phyloP scores from a whole-genome alignment of 2,888 invertebrate genomes.

The Nasonia oneida region DNA sequence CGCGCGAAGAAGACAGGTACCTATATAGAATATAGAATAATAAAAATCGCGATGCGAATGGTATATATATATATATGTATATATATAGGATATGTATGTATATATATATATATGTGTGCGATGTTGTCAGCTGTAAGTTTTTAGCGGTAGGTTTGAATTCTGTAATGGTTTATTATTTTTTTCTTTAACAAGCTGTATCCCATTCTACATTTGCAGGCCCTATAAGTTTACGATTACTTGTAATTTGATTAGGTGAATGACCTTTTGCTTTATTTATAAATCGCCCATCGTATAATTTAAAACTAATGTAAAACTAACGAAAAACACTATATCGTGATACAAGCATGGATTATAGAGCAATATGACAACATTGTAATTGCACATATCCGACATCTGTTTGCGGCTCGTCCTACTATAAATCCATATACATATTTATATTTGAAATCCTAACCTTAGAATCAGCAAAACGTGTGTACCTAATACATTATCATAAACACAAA shows the following conservation, averaged over 20 bases:
- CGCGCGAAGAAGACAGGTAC: background rate
- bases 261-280: too few relatives aligned
- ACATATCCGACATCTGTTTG: background rate
- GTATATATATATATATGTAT: too few relatives aligned
- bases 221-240: background rate
- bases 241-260: too few relatives aligned
- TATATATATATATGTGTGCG: background rate
- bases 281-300: background rate
- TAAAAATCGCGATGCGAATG: background rate
- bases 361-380: background rate
- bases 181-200: background rate
- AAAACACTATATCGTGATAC: background rate
- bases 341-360: background rate
- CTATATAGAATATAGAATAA: background rate
- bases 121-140: slow-evolving; percentile 8
- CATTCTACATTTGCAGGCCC: background rate
- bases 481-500: too few relatives aligned
- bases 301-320: background rate
- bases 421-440: background rate
- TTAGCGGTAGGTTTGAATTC: slow-evolving; percentile 29
- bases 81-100: too few relatives aligned
- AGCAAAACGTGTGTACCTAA: background rate
- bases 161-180: background rate
- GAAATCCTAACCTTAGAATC: slow-evolving; percentile 13
- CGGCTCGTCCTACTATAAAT: background rate